Evolutionary conservation across 2,113 vertebrate species (phyloP), one percentile per base, ranked within the genome.

Genomic region (Beaufortia kweichowensis): DNA sequence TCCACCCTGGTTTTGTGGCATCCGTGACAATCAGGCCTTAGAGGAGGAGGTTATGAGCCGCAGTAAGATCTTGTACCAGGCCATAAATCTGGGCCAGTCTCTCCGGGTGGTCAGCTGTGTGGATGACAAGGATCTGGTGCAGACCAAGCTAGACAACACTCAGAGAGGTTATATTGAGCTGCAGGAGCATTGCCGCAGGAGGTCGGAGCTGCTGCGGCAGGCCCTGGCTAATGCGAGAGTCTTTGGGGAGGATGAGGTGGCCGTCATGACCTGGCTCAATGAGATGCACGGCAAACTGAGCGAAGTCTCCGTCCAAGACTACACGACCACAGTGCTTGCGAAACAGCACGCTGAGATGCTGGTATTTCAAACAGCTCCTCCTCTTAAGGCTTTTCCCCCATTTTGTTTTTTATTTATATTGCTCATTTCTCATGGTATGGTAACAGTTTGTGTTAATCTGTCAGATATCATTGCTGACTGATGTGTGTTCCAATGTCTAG

Each of bases 171-270:
- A 95, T 88, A 90, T 93, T 86, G 96, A 97, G 88, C 92, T 99
- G 79, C 95, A 97, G 93, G 95, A 96, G 89, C 94, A 93, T 85
- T 95, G 92, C 87, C 90, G 88, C 87, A 93, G 90, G 88, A 94
- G 93, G 88, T 94, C 93, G 26, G 94, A 95, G 88, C 92, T 96
- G 83, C 92, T 98, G 79, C 94, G 92, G 80, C 95, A 96, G 91
- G 96, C 97, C 62, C 91, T 94, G 89, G 94, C 93, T 78, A 98
- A 99, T 81, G 95, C 96, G 81, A 95, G 93, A 89, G 93, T 97
- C 86, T 99, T 98, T 86, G 96, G 96, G 76, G 95, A 97, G 81
- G 96, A 98, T 0, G 95, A 98, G 90, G 96, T 98, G 86, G 96
- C 94, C 64, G 85, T 99, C 87, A 94, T 98, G 94, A 98, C 95